phyloP scores from a whole-genome alignment of 2,113 vertebrate species.

The Myocastor coypus region DNA sequence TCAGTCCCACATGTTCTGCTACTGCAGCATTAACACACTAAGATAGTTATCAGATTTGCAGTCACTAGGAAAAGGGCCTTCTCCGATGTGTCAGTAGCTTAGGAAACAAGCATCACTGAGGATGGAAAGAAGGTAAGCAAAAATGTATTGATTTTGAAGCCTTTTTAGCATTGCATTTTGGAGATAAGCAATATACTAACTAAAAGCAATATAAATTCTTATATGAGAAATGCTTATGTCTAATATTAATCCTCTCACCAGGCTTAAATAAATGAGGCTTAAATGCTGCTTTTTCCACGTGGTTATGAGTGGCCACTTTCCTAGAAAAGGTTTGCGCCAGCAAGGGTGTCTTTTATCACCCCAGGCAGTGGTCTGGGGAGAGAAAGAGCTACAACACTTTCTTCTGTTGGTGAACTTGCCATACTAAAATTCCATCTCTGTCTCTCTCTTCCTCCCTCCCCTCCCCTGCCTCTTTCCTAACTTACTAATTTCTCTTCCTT shows the following conservation, averaged over 20 bases:
- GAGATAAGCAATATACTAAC: neutral
- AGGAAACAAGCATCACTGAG: neutral
- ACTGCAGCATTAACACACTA: neutral
- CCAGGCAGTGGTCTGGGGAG: neutral
- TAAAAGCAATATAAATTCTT: constrained; percentile 17
- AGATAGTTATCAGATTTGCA: neutral
- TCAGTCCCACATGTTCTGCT: neutral
- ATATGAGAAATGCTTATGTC: neutral
- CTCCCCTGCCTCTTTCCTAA: too few species aligned
- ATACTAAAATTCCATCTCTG: neutral
- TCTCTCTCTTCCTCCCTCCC: neutral
- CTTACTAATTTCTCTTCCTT: neutral
- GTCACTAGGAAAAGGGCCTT: neutral
- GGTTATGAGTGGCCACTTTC: neutral
- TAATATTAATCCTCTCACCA: neutral
- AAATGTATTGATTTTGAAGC: neutral
- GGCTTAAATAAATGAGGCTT: neutral
- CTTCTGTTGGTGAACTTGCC: neutral
- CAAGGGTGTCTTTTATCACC: neutral
- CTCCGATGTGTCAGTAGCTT: neutral
- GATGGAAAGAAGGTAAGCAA: neutral
- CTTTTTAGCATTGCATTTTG: neutral
- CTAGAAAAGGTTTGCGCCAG: neutral
- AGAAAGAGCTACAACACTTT: neutral
- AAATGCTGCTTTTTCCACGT: constrained; percentile 9